Evolutionary conservation across 2,797 vertebrate genomes (phyloP), one percentile per base, ranked within the genome.

Genomic region (Acanthurus lineatus): DNA sequence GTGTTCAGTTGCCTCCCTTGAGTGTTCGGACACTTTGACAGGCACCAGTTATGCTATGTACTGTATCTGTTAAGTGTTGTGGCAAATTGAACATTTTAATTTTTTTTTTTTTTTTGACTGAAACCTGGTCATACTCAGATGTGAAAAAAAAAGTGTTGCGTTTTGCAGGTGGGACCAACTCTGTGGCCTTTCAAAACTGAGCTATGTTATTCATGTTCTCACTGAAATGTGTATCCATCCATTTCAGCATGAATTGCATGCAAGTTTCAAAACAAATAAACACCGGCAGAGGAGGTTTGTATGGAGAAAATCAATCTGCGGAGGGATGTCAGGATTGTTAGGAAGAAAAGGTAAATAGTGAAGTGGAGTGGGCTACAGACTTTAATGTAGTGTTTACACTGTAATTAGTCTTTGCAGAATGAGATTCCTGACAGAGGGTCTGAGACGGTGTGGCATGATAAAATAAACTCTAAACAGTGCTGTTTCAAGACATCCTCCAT

Each of bases 391-490:
- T 95, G 95, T 94, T 95, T 95, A 95, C 80, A 93, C 91, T 94
- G 86, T 94, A 93, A 94, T 96, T 95, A 94, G 91, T 94, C 92
- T 95, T 87, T 90, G 89, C 92, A 92, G 92, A 93, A 94, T 92
- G 92, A 94, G 93, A 94, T 82, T 95, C 95, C 93, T 94, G 94
- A 93, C 89, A 79, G 94, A 93, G 88, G 86, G 75, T 93, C 91
- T 90, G 90, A 93, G 85, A 93, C 91, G 84, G 81, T 76, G 77
- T 86, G 86, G 92, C 88, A 88, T 91, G 88, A 93, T 82, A 93
- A 92, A 95, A 93, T 95, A 94, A 92, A 95, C 95, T 94, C 91
- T 90, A 93, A 93, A 94, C 94, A 92, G 90, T 59, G 79, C 91
- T 90, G 94, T 95, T 94, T 95, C 94, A 94, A 92, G 91, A 90